Conservation (phyloP, 2,113 vertebrate genomes). For the Nothocercus nigrocapillus region DNA sequence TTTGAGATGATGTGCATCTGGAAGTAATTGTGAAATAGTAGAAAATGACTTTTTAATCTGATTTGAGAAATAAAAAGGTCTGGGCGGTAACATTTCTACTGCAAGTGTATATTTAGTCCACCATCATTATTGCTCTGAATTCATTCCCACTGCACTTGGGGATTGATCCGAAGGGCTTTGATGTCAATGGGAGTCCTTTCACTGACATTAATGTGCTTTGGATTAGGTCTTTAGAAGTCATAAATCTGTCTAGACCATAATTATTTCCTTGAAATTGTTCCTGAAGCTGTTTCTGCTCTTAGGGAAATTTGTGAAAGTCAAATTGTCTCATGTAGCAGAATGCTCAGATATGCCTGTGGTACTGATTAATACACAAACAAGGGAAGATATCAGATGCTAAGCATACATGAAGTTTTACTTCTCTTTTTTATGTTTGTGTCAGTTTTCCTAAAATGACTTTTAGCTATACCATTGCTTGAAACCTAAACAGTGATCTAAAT, state of each 20-base stretch:
- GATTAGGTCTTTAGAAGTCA: conserved; percentile 68
- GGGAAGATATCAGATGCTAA: conserved; percentile 8
- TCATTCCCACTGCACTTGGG: conserved; percentile 46
- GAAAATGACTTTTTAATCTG: conserved; percentile 71
- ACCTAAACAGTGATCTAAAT: not conserved
- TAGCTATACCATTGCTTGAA: not conserved
- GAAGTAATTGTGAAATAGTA: conserved; percentile 67
- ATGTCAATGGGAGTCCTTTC: conserved; percentile 63
- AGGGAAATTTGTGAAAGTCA: conserved; percentile 53
- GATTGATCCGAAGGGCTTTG: conserved; percentile 59
- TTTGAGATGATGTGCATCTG: conserved; percentile 67
- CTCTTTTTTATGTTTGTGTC: not conserved
- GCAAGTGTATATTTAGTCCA: conserved; percentile 44
- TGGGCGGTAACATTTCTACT: conserved; percentile 44
- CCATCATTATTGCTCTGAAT: conserved; percentile 35
- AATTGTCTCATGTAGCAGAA: conserved; percentile 35
- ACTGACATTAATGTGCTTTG: conserved; percentile 60
- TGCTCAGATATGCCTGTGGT: conserved; percentile 17
- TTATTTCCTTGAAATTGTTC: conserved; percentile 66
- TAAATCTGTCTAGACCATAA: conserved; percentile 63
- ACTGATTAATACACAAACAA: conserved; percentile 4
- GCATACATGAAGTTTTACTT: not conserved
- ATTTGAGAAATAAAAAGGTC: conserved; percentile 66
- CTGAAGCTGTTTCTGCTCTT: conserved; percentile 43
- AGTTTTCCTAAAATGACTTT: not conserved